Base-by-base conservation (phyloP, 2,113 vertebrate genomes). In the Vanacampus margaritifer region DNA sequence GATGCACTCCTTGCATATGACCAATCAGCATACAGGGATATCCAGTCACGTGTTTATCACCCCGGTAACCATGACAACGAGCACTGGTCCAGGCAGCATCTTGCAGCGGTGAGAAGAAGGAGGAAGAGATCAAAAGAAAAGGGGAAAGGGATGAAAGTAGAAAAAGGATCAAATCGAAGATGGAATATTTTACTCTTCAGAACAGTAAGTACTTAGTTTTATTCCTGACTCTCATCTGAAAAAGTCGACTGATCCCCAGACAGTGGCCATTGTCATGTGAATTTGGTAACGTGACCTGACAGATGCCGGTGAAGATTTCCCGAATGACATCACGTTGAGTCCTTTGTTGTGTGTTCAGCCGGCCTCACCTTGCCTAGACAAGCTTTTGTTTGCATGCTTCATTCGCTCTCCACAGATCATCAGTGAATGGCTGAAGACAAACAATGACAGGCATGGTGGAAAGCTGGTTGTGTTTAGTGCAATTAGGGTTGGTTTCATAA, bases 61-160 rank as follows among this genome's bases (percentile, higher is more conserved):
- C 70, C 53, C 53, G 78, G 91, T 91, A 86, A 70, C 92, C 88
- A 91, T 90, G 89, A 84, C 85, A 81, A 92, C 75, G 76, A 79
- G 83, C 82, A 72, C 78, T 75, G 89, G 90, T 91, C 88, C 90
- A 91, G 88, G 84, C 90, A 92, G 89, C 90, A 91, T 91, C 91
- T 91, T 80, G 72, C 78, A 74, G 80, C 83, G 84, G 81, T 88
- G 80, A 87, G 84, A 75, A 77, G 23, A 58, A 64, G 67, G 69
- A 76, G 56, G 65, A 36, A 72, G 68, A 72, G 70, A 65, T 72
- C 39, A 76, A 32, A 76, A 41, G 48, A 43, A 69, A 62, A 68
- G 58, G 72, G 45, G 68, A 50, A 67, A 75, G 64, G 78, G 64
- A 74, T 60, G 67, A 70, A 71, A 58, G 71, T 10, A 69, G 63